Evolutionary conservation across 2,888 invertebrate species (phyloP), one percentile per base, ranked within the genome.

Genomic region (Rambutsinella grinnellia): DNA sequence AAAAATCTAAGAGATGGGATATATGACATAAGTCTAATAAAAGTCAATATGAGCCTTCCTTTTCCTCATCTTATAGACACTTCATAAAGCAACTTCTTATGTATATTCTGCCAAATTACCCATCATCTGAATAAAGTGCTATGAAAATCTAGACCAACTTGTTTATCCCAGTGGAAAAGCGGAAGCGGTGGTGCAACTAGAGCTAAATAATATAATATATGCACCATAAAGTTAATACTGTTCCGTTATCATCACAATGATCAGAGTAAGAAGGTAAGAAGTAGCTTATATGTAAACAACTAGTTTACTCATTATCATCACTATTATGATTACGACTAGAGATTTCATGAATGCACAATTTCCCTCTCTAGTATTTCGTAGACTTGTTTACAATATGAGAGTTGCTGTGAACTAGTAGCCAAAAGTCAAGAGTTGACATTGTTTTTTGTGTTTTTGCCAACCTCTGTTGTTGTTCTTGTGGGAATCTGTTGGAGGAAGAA

Each of bases 281-380:
- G 57, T 57, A 67, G 13, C 44, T n/a, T 6, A 60, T 36, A 75
- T 67, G 74, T 75, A 75, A 67, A 67, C 67, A 75, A 67, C 60
- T 67, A 67, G 67, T 68, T 75, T 70, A 61, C 67, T 61, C 61
- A 47, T 54, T 49, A 67, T 69, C 74, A 75, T 67, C 74, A 61
- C 67, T 46, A 67, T 68, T 62, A 75, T 62, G 75, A 68, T 75
- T 75, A 75, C 75, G 68, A 68, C 75, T 62, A 47, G 3, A 26
- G 58, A 65, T 72, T 74, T 61, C 66, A 75, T 67, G 68, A 66
- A 75, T 68, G 62, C 68, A 75, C 75, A 75, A 75, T 75, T 75
- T 75, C 61, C 67, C 49, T 56, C 24, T 26, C 27, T 26, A 36
- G 51, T 51, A 26, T 27, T 36, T 27, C 63, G 8, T 56, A 19